These are phyloP conservation scores for Buceros bicornis DNA, from an alignment of 2,797 vertebrate genomes.

Conservation along the genomic window DNA sequence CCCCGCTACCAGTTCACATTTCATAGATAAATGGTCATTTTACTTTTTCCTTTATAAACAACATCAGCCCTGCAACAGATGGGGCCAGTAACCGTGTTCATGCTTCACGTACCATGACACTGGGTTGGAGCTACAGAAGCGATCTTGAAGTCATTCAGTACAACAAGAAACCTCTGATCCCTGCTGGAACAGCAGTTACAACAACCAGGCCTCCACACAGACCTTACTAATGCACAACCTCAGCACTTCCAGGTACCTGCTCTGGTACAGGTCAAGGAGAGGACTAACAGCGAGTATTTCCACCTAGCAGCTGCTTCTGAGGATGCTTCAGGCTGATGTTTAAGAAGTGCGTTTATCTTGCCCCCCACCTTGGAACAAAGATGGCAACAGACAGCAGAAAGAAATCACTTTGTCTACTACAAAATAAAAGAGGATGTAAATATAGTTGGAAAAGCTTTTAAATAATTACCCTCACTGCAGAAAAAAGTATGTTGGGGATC, in stretches of 20 bases:
- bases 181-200: background rate
- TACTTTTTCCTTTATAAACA: background rate
- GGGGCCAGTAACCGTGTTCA: too few species aligned
- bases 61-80: rapidly evolving
- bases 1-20: background rate
- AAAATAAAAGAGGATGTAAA: background rate
- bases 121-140: background rate
- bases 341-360: background rate
- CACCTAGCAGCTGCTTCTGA: background rate
- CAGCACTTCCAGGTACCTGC: background rate
- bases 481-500: background rate
- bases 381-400: background rate
- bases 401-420: background rate
- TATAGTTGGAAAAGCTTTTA: background rate
- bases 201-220: background rate
- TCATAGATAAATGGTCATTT: background rate
- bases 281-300: background rate
- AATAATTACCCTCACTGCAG: background rate
- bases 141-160: background rate
- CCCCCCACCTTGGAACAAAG: background rate
- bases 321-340: background rate
- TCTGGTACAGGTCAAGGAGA: background rate
- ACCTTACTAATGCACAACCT: too few species aligned
- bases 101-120: background rate
- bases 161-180: background rate